Conservation (phyloP, 2,113 vertebrate genomes). For the Saguinus midas region DNA sequence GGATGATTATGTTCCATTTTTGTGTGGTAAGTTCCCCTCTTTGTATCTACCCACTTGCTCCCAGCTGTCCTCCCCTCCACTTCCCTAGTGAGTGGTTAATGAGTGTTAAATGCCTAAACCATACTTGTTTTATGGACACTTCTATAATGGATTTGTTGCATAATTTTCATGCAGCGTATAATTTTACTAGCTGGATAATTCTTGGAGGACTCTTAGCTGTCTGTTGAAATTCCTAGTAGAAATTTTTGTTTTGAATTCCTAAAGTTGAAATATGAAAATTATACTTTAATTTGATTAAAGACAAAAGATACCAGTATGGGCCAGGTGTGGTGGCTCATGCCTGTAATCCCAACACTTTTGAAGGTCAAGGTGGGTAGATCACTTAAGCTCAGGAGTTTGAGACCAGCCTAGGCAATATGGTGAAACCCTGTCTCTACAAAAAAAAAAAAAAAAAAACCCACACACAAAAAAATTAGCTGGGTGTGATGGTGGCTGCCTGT, state of each 20-base stretch:
- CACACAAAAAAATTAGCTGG: no score
- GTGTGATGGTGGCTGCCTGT: no score
- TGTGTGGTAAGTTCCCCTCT: background rate
- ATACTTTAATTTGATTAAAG: background rate
- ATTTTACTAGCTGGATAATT: background rate
- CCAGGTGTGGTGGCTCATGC: no score
- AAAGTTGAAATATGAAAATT: slow-evolving; percentile 47
- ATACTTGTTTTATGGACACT: background rate
- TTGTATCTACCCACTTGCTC: background rate
- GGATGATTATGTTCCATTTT: background rate
- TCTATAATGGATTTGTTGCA: background rate
- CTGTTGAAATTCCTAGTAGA: background rate
- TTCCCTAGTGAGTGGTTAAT: background rate
- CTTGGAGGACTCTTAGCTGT: background rate
- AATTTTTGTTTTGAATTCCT: slow-evolving; percentile 52
- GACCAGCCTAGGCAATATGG: no score
- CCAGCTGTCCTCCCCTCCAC: background rate
- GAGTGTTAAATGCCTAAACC: background rate
- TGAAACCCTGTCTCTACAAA: no score
- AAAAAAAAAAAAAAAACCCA: no score
- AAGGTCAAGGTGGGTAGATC: no score
- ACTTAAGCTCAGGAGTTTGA: no score
- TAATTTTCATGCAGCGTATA: background rate
- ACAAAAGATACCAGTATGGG: background rate
- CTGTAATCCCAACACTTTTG: no score